Percentiles rank a stretch among this genome's conserved stretches.
phyloP scores from a whole-genome alignment of 1,140 invertebrate genomes.

The Leptestheria dahalacensis region DNA sequence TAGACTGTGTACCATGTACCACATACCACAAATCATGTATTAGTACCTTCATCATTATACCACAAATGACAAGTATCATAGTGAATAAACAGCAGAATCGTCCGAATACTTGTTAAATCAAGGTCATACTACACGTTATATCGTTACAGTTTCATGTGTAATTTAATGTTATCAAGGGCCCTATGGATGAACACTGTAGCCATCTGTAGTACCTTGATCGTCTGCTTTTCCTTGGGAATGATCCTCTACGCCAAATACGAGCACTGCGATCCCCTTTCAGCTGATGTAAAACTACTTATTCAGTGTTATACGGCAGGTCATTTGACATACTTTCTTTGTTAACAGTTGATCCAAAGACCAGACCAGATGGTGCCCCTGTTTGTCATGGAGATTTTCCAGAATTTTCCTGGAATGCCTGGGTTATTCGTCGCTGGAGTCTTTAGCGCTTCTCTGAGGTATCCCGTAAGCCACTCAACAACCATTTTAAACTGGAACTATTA shows the following conservation, averaged over 20 bases:
- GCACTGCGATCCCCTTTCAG: conserved; percentile 59
- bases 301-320: neutral
- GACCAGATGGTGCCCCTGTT: conserved; percentile 70
- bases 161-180: conserved; percentile 29
- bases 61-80: too few relatives aligned
- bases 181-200: conserved; percentile 23
- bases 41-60: too few relatives aligned
- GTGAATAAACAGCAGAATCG: too few relatives aligned
- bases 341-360: conserved; percentile 26
- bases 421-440: conserved; percentile 21
- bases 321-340: neutral
- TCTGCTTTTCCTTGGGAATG: conserved; percentile 69
- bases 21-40: too few relatives aligned
- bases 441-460: conserved; percentile 3
- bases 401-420: conserved; percentile 20
- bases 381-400: conserved; percentile 60
- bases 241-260: conserved; percentile 68
- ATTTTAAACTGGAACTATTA: too few relatives aligned
- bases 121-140: too few relatives aligned
- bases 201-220: conserved; percentile 33
- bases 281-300: conserved; percentile 23
- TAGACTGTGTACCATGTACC: too few relatives aligned
- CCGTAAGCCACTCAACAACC: too few relatives aligned
- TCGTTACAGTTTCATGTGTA: too few relatives aligned
- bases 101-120: too few relatives aligned